These are phyloP conservation scores for Drosophila meridiana DNA, from an alignment of 2,888 invertebrate genomes.

Conservation along the genomic window DNA sequence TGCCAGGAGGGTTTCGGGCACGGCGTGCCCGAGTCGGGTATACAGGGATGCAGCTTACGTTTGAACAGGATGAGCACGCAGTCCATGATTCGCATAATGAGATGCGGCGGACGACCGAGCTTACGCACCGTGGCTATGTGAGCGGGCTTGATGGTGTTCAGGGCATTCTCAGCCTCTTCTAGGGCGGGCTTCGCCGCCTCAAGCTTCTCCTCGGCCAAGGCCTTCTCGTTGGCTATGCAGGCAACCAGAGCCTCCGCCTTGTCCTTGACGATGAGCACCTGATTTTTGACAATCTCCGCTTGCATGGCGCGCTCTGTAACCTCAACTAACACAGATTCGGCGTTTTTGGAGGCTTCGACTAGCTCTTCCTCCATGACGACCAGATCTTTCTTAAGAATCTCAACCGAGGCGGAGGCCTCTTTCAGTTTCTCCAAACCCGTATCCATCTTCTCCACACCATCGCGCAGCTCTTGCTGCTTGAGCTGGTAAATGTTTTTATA, in stretches of 20 bases:
- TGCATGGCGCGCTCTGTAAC: conserved; percentile 97
- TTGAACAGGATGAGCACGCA: conserved; percentile 97
- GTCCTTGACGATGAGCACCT: conserved; percentile 97
- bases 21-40: conserved; percentile 91
- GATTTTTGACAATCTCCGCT: conserved; percentile 97
- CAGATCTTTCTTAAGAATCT: conserved; percentile 95
- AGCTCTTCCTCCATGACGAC: conserved; percentile 98
- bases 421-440: conserved; percentile 97
- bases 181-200: conserved; percentile 98
- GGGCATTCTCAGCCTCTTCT: conserved; percentile 96
- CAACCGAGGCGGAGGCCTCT: conserved; percentile 97
- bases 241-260: conserved; percentile 95
- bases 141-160: conserved; percentile 98
- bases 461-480: conserved; percentile 95
- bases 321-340: conserved; percentile 93
- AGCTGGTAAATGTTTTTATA: conserved; percentile 97
- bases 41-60: conserved; percentile 92
- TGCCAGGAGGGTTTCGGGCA: conserved; percentile 98
- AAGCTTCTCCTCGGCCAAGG: conserved; percentile 94
- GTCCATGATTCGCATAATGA: conserved; percentile 99
- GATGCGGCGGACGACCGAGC: conserved; percentile 96
- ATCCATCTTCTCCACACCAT: conserved; percentile 97
- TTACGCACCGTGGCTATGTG: conserved; percentile 98
- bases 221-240: conserved; percentile 95
- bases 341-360: conserved; percentile 96